These are phyloP conservation scores for Heliocidaris tuberculata DNA, from an alignment of 35 echinoderm and acorn worm genomes.

Conservation along the genomic window DNA sequence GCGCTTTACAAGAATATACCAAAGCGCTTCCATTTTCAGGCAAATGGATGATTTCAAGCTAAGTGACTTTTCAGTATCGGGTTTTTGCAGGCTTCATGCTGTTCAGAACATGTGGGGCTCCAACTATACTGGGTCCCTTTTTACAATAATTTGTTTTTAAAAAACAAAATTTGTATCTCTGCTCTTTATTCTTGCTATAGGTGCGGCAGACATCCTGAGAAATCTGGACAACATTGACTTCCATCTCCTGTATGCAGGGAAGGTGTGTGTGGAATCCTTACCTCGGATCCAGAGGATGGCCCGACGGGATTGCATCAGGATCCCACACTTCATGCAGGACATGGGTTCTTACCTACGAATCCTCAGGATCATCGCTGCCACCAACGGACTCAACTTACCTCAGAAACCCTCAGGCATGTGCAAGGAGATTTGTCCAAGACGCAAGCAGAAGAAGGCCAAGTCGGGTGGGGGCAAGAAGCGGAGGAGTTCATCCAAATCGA, in stretches of 20 bases:
- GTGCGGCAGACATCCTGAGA: constrained; percentile 82
- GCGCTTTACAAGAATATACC: no score
- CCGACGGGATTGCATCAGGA: constrained; percentile 76
- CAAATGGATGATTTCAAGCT: no score
- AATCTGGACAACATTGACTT: constrained; percentile 89
- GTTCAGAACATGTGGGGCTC: no score
- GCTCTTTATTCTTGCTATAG: constrained; percentile 43
- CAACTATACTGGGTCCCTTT: no score
- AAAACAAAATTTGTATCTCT: neutral
- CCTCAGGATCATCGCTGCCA: constrained; percentile 70
- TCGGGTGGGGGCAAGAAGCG: neutral
- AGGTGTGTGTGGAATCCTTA: constrained; percentile 75
- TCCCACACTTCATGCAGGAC: constrained; percentile 84
- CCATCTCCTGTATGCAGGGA: constrained; percentile 75
- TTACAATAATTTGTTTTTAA: no score
- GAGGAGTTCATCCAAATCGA: neutral
- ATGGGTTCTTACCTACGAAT: constrained; percentile 60
- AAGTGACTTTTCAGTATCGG: no score
- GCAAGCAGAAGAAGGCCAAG: neutral
- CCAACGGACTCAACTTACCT: constrained; percentile 60
- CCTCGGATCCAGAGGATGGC: constrained; percentile 76
- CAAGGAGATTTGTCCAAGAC: neutral
- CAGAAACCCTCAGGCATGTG: neutral
- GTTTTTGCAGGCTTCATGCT: no score
- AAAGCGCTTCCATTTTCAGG: no score